Base-by-base conservation (phyloP, 2,888 invertebrate species). In the Brachyptera risi region DNA sequence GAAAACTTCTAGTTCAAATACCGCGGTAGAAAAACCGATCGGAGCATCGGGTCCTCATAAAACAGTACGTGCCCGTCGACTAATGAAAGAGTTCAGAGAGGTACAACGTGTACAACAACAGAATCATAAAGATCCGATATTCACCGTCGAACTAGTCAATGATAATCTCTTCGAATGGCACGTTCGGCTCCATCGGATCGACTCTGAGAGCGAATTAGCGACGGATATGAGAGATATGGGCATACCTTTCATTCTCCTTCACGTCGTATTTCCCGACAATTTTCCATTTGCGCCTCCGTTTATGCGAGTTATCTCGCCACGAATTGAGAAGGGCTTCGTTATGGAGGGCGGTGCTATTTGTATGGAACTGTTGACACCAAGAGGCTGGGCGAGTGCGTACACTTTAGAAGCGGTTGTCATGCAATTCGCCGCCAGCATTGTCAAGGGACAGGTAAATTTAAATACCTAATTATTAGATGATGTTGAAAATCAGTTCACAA, bases 291-390 rank as follows among this genome's bases (percentile, higher is more conserved):
- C 90, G 40, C 92, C 92, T 57, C 92, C 92, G 42, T 92, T 92
- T 74, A 81, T 84, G 80, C 74, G 83, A 56, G 83, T 84, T 7
- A 81, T 84, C 44, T 79, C 83, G 15, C 89, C 89, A 7, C 79
- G 86, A 73, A 87, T 89, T 77, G 88, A 88, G 72, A 87, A 87
- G 73, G 92, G 91, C 38, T 92, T 91, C 72, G 92, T 92, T 23
- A 92, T 92, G 92, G 91, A 92, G 79, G 91, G 91, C 61, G 91
- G 92, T 38, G 92, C 92, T 47, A 92, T 92, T 71, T 91, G 91
- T 72, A 92, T 92, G 91, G 92, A 92, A 73, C 77, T 92, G 63
- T 77, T 92, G 61, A 92, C 92, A 17, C 92, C 92, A 0, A 80
- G 90, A 57, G 92, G 92, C 66, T 92, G 92, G 92, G 91, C 92